Percentiles rank a stretch among this genome's conserved stretches.
phyloP scores from a whole-genome alignment of 2,113 vertebrate genomes.

The Pygoscelis antarcticus region DNA sequence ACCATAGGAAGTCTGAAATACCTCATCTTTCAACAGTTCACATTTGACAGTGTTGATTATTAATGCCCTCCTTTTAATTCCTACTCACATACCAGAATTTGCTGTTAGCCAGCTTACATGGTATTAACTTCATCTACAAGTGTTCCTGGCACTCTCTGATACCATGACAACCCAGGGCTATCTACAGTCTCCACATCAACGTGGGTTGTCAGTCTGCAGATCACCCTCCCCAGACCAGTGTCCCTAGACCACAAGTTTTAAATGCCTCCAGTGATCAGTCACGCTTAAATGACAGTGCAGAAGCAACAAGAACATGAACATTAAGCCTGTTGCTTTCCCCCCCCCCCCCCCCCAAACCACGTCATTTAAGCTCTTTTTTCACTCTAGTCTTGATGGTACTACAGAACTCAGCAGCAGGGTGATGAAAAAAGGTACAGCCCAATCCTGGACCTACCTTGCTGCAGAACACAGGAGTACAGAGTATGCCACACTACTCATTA shows the following conservation, averaged over 20 bases:
- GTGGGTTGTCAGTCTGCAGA: neutral
- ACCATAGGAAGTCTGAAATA: neutral
- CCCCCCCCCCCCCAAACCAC: neutral
- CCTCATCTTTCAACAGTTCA: neutral
- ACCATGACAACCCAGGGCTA: neutral
- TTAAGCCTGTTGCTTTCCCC: neutral
- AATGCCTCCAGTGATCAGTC: neutral
- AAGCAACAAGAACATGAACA: neutral
- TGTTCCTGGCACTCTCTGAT: neutral
- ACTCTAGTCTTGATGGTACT: neutral
- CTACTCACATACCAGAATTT: neutral
- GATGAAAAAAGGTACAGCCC: neutral
- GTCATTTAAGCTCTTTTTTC: neutral
- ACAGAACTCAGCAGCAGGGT: neutral
- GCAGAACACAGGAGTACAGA: neutral
- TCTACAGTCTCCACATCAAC: neutral
- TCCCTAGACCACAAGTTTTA: neutral
- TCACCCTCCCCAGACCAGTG: neutral
- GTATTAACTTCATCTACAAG: neutral
- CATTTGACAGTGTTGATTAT: neutral
- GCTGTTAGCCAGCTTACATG: accelerated
- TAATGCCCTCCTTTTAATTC: neutral
- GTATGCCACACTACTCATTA: accelerated
- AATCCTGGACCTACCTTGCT: neutral
- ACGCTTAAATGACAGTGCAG: neutral